Evolutionary conservation across 2,113 vertebrate species (phyloP), one percentile per base, ranked within the genome.

Genomic region (Melanerpes aurifrons): DNA sequence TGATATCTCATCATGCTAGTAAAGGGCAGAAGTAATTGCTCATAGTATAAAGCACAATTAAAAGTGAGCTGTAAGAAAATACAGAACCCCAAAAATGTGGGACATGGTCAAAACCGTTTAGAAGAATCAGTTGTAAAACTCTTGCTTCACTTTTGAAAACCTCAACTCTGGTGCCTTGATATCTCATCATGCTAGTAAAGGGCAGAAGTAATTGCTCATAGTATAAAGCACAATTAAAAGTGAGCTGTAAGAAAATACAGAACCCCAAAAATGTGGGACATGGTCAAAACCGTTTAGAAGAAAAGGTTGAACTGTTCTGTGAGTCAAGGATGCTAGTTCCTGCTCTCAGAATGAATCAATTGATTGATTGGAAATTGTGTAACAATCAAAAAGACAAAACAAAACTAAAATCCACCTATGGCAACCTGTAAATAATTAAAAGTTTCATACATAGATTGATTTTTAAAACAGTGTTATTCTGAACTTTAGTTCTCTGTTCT

Each of bases 381-480:
- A 72, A 25, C 31, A 79, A 66, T 78, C 48, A 8, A 59, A 83
- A 68, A 77, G 3, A 22, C 5, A 68, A 71, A 78, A 0, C 6
- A 21, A 76, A 77, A 71, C 11, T 59, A 47, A 82, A 75, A 58
- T 40, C 19, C 12, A 76, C 22, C 31, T 57, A 93, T 79, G 28
- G 50, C 18, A 79, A 48, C 18, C 26, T 86, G 43, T 56, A 93
- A 50, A 15, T 74, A 86, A 91, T 94, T 90, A 80, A 45, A 89
- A 75, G 19, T 82, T 87, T 89, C 66, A 18, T 68, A 48, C 16
- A 20, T 32, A 70, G 20, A 71, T 35, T 69, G 28, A 83, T 79
- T 93, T 96, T 73, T 92, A 62, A 61, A 92, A 85, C 35, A 82
- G 82, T 48, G 22, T 70, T 68, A 68, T 84, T 95, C 86, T 93